phyloP scores from a whole-genome alignment of 2,113 vertebrate species.

The Xyrauchen texanus region DNA sequence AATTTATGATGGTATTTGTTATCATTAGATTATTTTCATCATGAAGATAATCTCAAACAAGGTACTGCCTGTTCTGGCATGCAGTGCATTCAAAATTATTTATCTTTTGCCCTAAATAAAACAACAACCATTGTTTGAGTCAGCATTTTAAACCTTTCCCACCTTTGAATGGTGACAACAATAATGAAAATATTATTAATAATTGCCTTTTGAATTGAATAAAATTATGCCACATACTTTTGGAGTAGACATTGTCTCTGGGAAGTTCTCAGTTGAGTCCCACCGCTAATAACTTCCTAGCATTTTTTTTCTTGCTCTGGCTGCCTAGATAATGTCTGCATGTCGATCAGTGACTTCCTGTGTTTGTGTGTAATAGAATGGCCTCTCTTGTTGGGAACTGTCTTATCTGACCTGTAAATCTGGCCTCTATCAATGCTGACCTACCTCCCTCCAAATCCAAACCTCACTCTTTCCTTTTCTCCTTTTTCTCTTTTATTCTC shows the following conservation, averaged over 20 bases:
- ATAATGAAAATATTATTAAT: conserved; percentile 77
- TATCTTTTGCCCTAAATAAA: conserved; percentile 72
- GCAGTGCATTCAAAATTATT: conserved; percentile 35
- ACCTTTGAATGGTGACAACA: conserved; percentile 67
- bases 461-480: not conserved
- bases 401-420: conserved; percentile 80
- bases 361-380: conserved; percentile 95
- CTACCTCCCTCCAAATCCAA: conserved; percentile 39
- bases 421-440: conserved; percentile 75
- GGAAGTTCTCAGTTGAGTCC: conserved; percentile 66
- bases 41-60: conserved; percentile 23
- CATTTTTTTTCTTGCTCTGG: conserved; percentile 77
- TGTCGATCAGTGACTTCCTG: conserved; percentile 96
- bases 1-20: not conserved
- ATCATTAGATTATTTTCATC: conserved; percentile 39
- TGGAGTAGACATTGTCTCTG: conserved; percentile 85
- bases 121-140: conserved; percentile 72
- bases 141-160: conserved; percentile 59
- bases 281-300: conserved; percentile 87
- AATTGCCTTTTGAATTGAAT: conserved; percentile 71
- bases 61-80: not conserved
- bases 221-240: conserved; percentile 66
- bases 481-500: conserved; percentile 19
- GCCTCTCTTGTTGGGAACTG: conserved; percentile 78
- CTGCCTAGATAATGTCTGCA: conserved; percentile 84